A percentile compares a stretch with the other conserved stretches of the same genome.
Evolutionary conservation across 2,797 vertebrate species (phyloP).

Genomic region (Thripadectes ignobilis): DNA sequence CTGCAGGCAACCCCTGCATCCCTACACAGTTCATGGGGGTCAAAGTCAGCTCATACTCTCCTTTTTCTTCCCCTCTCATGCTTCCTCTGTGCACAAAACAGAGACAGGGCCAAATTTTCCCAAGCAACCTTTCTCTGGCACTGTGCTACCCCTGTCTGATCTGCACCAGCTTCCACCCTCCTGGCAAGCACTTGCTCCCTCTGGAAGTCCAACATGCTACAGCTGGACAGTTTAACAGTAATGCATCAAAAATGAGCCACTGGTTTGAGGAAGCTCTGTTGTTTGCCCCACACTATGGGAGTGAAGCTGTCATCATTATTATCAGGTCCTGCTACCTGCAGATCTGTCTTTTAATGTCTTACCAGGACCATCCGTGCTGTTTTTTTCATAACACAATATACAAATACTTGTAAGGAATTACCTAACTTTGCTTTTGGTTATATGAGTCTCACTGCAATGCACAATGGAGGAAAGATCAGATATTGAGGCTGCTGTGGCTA

Average conservation of each 20-base stretch:
- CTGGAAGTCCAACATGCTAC: neutral
- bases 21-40: neutral
- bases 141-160: neutral
- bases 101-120: neutral
- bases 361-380: neutral
- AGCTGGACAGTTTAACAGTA: neutral
- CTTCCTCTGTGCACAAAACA: neutral
- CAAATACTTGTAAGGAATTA: neutral
- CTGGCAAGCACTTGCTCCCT: rapidly evolving
- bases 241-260: neutral
- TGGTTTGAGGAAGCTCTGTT: neutral
- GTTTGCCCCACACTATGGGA: neutral
- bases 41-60: neutral
- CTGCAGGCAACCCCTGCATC: rapidly evolving
- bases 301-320: neutral
- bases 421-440: slow-evolving; percentile 3
- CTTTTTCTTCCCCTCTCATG: neutral
- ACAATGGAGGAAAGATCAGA: neutral
- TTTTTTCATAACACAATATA: neutral
- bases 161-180: neutral
- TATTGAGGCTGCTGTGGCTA: neutral
- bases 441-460: neutral
- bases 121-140: neutral
- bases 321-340: neutral
- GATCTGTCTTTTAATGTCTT: neutral